phyloP scores from a whole-genome alignment of 2,888 invertebrate species.

The Chouioia cunea region DNA sequence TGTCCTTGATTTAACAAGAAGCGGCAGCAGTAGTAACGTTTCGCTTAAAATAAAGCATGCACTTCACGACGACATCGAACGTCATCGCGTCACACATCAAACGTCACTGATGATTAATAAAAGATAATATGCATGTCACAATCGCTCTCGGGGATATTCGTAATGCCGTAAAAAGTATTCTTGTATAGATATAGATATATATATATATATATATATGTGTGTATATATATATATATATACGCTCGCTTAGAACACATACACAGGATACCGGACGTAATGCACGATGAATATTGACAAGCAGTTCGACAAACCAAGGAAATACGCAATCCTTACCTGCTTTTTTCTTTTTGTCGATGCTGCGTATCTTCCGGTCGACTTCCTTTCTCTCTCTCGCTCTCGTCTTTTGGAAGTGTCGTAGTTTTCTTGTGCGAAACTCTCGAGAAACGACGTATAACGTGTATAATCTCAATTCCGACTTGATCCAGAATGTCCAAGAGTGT shows the following conservation, averaged over 20 bases:
- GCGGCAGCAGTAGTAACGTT: too few relatives aligned
- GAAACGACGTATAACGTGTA: too few relatives aligned
- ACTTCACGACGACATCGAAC: too few relatives aligned
- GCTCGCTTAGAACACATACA: constrained; percentile 20
- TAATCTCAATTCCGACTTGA: too few relatives aligned
- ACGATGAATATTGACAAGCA: constrained; percentile 62
- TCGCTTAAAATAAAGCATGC: background rate
- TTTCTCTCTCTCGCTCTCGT: too few relatives aligned
- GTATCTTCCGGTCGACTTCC: background rate
- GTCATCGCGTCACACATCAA: too few relatives aligned
- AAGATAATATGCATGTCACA: too few relatives aligned
- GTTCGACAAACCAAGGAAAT: constrained; percentile 67
- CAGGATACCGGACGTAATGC: constrained; percentile 66
- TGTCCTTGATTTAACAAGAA: background rate
- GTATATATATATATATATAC: too few relatives aligned
- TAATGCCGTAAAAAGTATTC: constrained; percentile 36
- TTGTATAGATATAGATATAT: too few relatives aligned
- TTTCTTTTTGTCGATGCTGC: background rate
- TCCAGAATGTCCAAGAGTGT: too few relatives aligned
- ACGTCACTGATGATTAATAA: background rate
- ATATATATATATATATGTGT: too few relatives aligned
- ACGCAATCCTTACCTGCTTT: constrained; percentile 48
- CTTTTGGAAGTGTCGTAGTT: background rate
- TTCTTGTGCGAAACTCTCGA: too few relatives aligned
- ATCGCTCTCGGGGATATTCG: constrained; percentile 4